A percentile compares a stretch with the other conserved stretches of the same genome.
phyloP scores from a whole-genome alignment of 2,113 vertebrate species.

The Rhizomys pruinosus region DNA sequence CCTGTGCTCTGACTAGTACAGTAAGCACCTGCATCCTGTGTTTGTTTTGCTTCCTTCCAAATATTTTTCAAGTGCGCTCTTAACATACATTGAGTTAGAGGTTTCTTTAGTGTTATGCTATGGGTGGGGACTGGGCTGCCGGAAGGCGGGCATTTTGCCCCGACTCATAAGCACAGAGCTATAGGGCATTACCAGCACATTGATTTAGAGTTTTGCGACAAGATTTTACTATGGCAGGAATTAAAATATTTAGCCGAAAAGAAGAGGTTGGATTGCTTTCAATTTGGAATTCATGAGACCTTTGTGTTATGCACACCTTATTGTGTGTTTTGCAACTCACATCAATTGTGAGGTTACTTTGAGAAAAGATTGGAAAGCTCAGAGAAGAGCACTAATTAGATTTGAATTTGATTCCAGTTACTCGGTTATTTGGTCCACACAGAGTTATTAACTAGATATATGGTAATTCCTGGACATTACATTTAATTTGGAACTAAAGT shows the following conservation, averaged over 20 bases:
- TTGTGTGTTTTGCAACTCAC: neutral
- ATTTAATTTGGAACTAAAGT: neutral
- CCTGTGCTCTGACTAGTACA: neutral
- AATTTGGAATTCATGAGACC: neutral
- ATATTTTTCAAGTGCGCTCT: neutral
- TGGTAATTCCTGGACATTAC: neutral
- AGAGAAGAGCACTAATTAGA: accelerated
- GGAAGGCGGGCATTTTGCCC: neutral
- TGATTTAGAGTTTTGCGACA: slow-evolving; percentile 33
- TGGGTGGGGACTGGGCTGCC: too few species aligned
- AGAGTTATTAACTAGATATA: neutral
- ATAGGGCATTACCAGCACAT: neutral
- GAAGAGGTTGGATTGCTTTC: neutral
- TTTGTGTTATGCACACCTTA: neutral
- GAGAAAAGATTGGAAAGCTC: neutral
- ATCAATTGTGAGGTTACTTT: accelerated
- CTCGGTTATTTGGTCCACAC: neutral
- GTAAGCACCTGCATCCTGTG: neutral
- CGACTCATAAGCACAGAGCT: neutral
- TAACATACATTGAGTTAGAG: neutral
- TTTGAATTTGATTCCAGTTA: neutral
- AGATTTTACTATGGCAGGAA: neutral
- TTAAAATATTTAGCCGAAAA: neutral
- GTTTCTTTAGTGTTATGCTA: neutral
- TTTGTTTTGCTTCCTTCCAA: neutral